Base-by-base conservation (phyloP, 2,888 invertebrate species). In the Cheilosia grossa region DNA sequence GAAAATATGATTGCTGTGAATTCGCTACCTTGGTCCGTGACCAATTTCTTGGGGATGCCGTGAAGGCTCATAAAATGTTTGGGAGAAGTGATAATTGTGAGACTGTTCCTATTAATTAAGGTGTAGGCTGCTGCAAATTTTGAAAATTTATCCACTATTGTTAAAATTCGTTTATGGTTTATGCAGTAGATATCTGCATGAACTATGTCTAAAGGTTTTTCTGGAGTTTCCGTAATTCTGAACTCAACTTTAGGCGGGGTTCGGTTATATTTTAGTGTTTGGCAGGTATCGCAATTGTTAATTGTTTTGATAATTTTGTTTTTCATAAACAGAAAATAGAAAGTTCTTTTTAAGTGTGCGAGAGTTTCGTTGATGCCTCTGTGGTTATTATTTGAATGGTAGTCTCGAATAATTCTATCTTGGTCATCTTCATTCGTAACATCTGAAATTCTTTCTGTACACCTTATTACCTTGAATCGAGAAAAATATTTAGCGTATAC, bases 11-110 rank as follows among this genome's bases (percentile, higher is more conserved):
- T 40, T 10, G 54, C 37, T 17, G 54, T 54, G 19, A 67, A 40
- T 19, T 54, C 53, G 7, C 40, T 15, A 19, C 67, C 67, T 42
- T 67, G 67, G 54, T 67, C 67, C 15, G 54, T 40, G 15, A 67
- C 27, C 1, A 27, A 1, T 27, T 27, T 27, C 2, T 7, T 27
- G 0, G 27, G 6, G 6, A 27, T 27, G 6, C 27, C 27, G 6
- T 27, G 7, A 27, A 7, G 27, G 27, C 27, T 27, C 27, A 27
- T 27, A 6, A 27, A 27, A 27, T 27, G 27, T 24, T 24, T 24
- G 2, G 2, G 24, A 24, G 24, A 24, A 2, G 24, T 24, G 24
- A 24, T 27, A 27, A 27, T 5, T 27, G 27, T 27, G 27, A 27
- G 27, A 27, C 27, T 27, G 1, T 27, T 27, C 1, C 27, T 27